phyloP scores from a whole-genome alignment of 2,797 vertebrate genomes.

The Clarias pachynema region DNA sequence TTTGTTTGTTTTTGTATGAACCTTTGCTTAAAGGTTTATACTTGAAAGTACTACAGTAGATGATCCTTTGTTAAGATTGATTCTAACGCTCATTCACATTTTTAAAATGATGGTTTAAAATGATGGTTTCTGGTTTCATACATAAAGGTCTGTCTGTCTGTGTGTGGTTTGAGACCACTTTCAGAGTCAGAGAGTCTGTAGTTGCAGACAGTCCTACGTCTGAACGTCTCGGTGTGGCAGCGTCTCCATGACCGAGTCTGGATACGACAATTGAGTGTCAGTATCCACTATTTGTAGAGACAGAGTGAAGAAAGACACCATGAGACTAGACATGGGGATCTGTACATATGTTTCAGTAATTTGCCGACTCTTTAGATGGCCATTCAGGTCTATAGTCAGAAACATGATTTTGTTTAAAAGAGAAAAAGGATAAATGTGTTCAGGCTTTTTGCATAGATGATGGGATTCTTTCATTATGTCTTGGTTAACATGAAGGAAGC shows the following conservation, averaged over 20 bases:
- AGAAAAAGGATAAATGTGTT: not conserved
- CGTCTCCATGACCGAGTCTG: conserved; percentile 67
- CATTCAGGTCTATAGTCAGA: not conserved
- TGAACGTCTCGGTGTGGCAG: conserved; percentile 53
- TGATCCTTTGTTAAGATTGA: not conserved
- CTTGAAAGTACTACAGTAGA: not conserved
- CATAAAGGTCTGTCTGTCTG: not conserved
- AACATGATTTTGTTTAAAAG: not conserved
- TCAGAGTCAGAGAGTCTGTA: conserved; percentile 41
- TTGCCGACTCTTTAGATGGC: not conserved
- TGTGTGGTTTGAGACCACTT: conserved; percentile 6
- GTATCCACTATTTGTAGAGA: conserved; percentile 68
- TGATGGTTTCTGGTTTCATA: conserved; percentile 13
- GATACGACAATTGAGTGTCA: conserved; percentile 75
- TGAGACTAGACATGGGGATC: conserved; percentile 20
- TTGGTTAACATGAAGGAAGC: not conserved
- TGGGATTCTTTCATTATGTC: not conserved
- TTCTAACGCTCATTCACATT: not conserved
- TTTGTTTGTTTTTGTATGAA: not conserved
- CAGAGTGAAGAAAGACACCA: conserved; percentile 52
- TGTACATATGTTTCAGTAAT: not conserved
- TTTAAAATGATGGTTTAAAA: conserved; percentile 7
- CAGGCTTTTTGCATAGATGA: not conserved
- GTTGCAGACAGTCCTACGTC: conserved; percentile 41
- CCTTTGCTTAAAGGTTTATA: not conserved